Evolutionary conservation across 2,797 vertebrate species (phyloP), one percentile per base, ranked within the genome.

Genomic region (Alca torda): DNA sequence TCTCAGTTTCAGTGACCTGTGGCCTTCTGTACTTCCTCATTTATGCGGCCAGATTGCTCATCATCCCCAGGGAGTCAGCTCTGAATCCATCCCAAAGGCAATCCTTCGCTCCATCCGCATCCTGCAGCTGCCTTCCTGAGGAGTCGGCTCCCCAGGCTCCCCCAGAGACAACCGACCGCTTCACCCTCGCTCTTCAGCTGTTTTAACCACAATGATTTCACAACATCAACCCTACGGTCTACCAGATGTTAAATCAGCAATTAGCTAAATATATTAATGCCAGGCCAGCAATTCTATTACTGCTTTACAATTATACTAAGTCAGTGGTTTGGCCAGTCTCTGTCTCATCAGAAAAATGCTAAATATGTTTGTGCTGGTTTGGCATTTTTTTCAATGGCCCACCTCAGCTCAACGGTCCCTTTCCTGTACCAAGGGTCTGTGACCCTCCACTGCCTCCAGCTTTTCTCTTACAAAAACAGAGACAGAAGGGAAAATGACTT

Each of bases 211-310:
- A 37, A 26, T 6, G 23, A 78, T 87, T 87, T 80, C 73, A 77
- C 75, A 87, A 14, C 14, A 53, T 41, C 53, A 48, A 56, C 37
- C 51, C 64, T 45, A 23, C 3, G 3, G 51, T n/a, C 89, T 53
- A 80, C 39, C 61, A 95, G 72, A 77, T 75, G 76, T 93, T 91
- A 78, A 68, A 81, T 90, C 69, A 53, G 85, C 82, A 94, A 78
- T 80, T 78, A 64, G 50, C 65, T 91, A 90, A 86, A 93, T 83
- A 78, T 37, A 83, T 70, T 85, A 51, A 33, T 33, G 82, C 41
- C 45, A 33, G 20, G 45, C 64, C 85, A 96, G 89, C 85, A 92
- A 46, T 78, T 91, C 61, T 70, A 25, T 59, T 35, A 30, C 64
- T 18, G 8, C 35, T 57, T 72, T 76, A 59, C 54, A 76, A 48